A percentile compares a stretch with the other conserved stretches of the same genome.
Evolutionary conservation across 2,888 invertebrate species (phyloP).

Genomic region (Limnephilus marmoratus): DNA sequence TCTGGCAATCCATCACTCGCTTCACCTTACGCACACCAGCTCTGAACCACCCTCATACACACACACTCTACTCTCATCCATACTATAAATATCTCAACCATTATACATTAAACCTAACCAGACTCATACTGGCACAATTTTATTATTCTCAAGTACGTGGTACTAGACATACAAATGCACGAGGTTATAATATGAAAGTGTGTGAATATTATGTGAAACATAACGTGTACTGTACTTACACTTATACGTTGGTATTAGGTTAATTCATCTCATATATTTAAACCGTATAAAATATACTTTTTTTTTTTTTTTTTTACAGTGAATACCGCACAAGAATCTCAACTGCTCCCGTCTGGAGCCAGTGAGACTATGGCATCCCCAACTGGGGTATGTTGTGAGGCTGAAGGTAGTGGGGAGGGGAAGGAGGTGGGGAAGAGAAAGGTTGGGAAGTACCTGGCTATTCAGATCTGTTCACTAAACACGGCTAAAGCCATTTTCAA

Average conservation of each 20-base stretch:
- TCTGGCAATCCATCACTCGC: conserved; percentile 47
- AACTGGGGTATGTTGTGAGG: too few species aligned
- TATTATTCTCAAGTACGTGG: background rate
- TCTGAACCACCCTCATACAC: background rate
- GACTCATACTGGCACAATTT: background rate
- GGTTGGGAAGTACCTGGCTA: too few species aligned
- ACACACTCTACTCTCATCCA: background rate
- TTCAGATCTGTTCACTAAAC: too few species aligned
- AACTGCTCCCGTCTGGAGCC: too few species aligned
- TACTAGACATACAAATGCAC: background rate
- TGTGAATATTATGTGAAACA: background rate
- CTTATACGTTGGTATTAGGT: background rate
- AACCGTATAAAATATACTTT: background rate
- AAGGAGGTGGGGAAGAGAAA: too few species aligned
- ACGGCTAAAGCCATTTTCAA: too few species aligned
- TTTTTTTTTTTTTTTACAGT: too few species aligned
- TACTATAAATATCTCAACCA: background rate
- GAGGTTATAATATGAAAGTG: too few species aligned
- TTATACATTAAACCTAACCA: background rate
- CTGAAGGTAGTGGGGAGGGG: too few species aligned
- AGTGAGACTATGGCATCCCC: too few species aligned
- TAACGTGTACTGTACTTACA: background rate
- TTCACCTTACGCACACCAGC: background rate
- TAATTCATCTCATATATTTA: background rate
- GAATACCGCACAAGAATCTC: too few species aligned